Evolutionary conservation across 2,888 invertebrate genomes (phyloP).

Genomic region (Strigamia transsilvanica): DNA sequence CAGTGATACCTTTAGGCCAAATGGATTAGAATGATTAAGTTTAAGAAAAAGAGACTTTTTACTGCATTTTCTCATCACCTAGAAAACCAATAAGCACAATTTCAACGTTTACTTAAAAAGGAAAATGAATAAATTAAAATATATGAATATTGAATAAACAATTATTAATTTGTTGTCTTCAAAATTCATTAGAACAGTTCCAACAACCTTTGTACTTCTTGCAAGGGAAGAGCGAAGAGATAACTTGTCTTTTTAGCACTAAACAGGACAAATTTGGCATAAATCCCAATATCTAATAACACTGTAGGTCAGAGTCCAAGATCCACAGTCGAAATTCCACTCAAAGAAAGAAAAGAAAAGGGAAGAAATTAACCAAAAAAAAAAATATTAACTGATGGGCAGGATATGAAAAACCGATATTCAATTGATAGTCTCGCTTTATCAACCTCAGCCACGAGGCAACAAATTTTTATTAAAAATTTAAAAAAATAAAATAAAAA

Average conservation of each 20-base stretch:
- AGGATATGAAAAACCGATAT: not conserved
- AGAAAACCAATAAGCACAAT: conserved; percentile 1
- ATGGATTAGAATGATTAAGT: conserved; percentile 34
- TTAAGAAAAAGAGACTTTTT: not conserved
- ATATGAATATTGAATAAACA: not conserved
- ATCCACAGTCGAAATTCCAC: conserved; percentile 16
- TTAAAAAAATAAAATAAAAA: no score
- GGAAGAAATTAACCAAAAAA: not conserved
- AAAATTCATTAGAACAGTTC: not conserved
- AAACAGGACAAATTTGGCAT: conserved; percentile 8
- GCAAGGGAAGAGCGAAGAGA: not conserved
- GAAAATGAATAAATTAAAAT: not conserved
- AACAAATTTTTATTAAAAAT: no score
- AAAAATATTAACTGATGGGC: not conserved
- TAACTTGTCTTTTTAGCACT: not conserved
- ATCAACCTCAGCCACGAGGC: no score
- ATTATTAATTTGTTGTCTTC: not conserved
- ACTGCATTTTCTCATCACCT: not conserved
- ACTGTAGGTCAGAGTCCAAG: not conserved
- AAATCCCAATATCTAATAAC: conserved; percentile 1
- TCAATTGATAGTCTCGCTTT: not conserved
- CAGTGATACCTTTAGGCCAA: conserved; percentile 22
- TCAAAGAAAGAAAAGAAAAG: not conserved
- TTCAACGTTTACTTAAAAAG: not conserved
- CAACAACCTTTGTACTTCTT: not conserved